A percentile compares a stretch with the other conserved stretches of the same genome.
Conservation (phyloP, 2,113 vertebrate genomes). For the Grallaria varia region DNA sequence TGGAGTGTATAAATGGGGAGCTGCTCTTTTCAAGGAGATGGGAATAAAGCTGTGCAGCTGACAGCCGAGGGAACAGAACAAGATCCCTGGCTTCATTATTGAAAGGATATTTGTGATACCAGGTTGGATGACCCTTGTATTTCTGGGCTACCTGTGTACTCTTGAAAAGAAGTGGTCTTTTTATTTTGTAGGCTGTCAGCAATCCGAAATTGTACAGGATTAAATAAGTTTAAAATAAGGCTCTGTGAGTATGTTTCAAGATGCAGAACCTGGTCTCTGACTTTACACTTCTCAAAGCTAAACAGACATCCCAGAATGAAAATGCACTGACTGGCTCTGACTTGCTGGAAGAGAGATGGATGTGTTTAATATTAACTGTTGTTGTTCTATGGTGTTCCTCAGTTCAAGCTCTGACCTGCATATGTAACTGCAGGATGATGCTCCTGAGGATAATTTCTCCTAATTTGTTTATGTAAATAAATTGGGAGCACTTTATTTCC, state of each 20-base stretch:
- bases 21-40: neutral
- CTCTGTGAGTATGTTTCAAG: neutral
- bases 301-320: neutral
- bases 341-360: neutral
- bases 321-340: neutral
- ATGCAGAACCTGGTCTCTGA: neutral
- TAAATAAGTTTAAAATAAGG: neutral
- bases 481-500: neutral
- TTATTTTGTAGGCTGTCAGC: neutral
- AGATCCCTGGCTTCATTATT: neutral
- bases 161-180: neutral
- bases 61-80: neutral
- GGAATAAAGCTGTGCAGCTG: neutral
- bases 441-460: neutral
- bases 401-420: neutral
- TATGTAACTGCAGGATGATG: neutral
- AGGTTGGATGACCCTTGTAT: rapidly evolving
- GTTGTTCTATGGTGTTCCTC: neutral
- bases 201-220: neutral
- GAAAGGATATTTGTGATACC: neutral
- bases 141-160: neutral
- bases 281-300: neutral
- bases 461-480: neutral
- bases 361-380: neutral
- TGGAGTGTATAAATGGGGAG: neutral